Conservation (phyloP, 2,888 invertebrate genomes). For the Platerodrilus igneus region DNA sequence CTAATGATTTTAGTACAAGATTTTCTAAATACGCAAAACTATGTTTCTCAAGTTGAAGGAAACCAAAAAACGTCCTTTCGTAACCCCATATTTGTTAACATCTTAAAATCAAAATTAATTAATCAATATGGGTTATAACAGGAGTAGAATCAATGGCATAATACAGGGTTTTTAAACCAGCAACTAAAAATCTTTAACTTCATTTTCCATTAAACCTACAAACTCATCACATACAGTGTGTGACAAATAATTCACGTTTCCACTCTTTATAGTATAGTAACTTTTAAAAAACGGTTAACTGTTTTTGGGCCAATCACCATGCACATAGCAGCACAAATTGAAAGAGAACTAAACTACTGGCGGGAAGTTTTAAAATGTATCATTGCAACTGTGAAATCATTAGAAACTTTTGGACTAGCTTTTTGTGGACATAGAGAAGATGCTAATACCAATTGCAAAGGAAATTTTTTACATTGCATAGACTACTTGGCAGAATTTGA, state of each 20-base stretch:
- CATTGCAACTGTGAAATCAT: not conserved
- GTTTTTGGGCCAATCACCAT: too few species aligned
- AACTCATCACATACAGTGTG: not conserved
- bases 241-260: conserved; percentile 1
- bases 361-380: conserved; percentile 1
- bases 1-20: not conserved
- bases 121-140: not conserved
- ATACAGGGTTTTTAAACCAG: not conserved
- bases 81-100: not conserved
- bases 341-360: not conserved
- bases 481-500: conserved; percentile 1
- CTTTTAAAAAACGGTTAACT: too few species aligned
- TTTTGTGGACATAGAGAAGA: too few species aligned
- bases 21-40: not conserved
- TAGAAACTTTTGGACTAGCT: not conserved
- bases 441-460: not conserved
- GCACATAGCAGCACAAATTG: too few species aligned
- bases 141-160: not conserved
- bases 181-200: not conserved
- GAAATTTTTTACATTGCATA: not conserved
- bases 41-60: not conserved
- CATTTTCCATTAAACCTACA: not conserved
- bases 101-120: not conserved
- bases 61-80: not conserved
- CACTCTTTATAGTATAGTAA: not conserved